Base-by-base conservation (phyloP, 2,797 vertebrate genomes). In the Macrochelys suwanniensis region DNA sequence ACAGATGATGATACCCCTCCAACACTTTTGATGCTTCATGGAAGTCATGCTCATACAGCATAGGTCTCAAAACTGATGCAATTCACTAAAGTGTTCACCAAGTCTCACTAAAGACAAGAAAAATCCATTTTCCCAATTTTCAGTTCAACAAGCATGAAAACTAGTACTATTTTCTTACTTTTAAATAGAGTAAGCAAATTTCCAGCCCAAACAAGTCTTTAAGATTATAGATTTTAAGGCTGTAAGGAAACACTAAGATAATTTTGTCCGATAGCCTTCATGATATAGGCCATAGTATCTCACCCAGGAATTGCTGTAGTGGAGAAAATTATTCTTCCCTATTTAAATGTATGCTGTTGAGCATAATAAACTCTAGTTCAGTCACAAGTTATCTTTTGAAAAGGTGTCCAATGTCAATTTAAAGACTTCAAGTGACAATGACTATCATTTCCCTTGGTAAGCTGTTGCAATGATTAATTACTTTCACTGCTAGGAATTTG, bases 31-130 rank as follows among this genome's bases (percentile, higher is more conserved):
- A 21, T 71, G 5, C 65, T 71, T 71, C 33, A 37, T 37, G 65
- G 65, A 71, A 71, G n/a, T 71, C n/a, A 71, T 2, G 9, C 65
- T 71, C 13, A n/a, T 37, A 71, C 4, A n/a, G 65, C 17, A 71
- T 37, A n/a, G 15, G 19, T 37, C 65, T 71, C 17, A 71, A 71
- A 17, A 19, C 65, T 71, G 65, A 71, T 71, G 19, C 33, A 71
- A 37, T 37, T 37, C 65, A 59, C 28, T 59, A 15, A 15, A 31
- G 28, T 59, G 28, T 31, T 31, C 19, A 59, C 9, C 0, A 0
- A 89, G 56, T 1, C 0, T 0, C 57, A 81, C 37, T 50, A 68
- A 50, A 93, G 76, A 26, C 19, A 71, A 71, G n/a, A 71, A 25
- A 42, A 74, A 45, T 74, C 68, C 9, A 42, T 74, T 42, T 42